These are phyloP conservation scores for Tyria jacobaeae DNA, from an alignment of 2,888 invertebrate genomes.

Conservation along the genomic window DNA sequence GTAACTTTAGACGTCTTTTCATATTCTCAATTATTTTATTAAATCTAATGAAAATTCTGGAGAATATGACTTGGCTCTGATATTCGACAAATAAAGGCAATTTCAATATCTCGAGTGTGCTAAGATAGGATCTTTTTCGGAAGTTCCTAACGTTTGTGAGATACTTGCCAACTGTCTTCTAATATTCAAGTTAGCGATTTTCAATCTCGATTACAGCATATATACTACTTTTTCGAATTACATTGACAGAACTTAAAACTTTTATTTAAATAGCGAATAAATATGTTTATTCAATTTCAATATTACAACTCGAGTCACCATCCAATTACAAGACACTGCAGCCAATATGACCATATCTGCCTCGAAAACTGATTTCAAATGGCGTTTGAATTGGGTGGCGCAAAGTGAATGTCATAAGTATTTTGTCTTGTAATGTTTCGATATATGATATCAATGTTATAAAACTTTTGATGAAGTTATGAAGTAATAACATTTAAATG, in stretches of 20 bases:
- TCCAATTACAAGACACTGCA: background rate
- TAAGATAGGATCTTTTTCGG: slow-evolving; percentile 40
- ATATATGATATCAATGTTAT: no score
- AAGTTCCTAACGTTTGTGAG: slow-evolving; percentile 30
- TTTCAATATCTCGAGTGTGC: slow-evolving; percentile 38
- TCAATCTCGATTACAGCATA: slow-evolving; percentile 33
- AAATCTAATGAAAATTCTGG: slow-evolving; percentile 1
- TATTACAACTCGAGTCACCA: background rate
- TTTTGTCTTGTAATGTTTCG: background rate
- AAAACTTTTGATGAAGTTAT: no score
- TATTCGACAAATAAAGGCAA: slow-evolving; percentile 37
- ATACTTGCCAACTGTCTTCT: slow-evolving; percentile 41
- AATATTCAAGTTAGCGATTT: slow-evolving; percentile 31
- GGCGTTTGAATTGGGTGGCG: background rate
- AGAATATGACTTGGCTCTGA: slow-evolving; percentile 14
- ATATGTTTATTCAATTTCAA: background rate
- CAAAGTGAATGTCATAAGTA: background rate
- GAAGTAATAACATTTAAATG: no score
- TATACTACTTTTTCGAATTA: background rate
- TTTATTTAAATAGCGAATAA: no score
- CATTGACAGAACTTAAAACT: background rate
- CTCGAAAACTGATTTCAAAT: background rate
- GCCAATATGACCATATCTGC: background rate
- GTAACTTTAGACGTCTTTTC: background rate
- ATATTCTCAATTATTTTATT: slow-evolving; percentile 1